These are phyloP conservation scores for Anas georgica DNA, from an alignment of 2,797 vertebrate species.

Conservation along the genomic window DNA sequence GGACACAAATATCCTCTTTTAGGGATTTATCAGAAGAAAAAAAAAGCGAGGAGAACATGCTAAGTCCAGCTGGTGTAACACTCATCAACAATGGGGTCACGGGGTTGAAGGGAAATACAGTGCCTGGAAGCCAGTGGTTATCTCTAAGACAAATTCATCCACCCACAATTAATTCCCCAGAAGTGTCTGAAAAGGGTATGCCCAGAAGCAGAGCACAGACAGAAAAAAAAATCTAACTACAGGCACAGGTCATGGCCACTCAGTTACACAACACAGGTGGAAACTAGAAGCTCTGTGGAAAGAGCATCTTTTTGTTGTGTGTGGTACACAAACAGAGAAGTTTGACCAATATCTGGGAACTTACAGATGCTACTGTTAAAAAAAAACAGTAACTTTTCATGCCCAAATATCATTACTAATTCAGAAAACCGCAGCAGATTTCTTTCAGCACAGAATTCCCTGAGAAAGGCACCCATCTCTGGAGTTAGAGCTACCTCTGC, in stretches of 20 bases:
- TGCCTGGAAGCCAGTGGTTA: not conserved
- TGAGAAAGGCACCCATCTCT: not conserved
- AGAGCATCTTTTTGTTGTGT: not conserved
- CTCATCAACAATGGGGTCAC: not conserved
- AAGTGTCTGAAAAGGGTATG: not conserved
- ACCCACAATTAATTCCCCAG: not conserved
- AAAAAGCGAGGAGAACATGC: not conserved
- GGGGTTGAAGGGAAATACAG: not conserved
- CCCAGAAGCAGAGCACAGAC: not conserved
- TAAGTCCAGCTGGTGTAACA: not conserved
- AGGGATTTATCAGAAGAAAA: not conserved
- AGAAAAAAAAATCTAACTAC: not conserved
- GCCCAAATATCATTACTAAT: not conserved
- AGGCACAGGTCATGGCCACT: not conserved
- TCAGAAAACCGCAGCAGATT: not conserved
- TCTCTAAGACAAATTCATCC: not conserved
- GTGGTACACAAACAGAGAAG: not conserved
- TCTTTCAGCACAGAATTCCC: not conserved
- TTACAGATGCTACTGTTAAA: not conserved
- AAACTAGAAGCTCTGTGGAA: not conserved
- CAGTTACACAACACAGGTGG: not conserved
- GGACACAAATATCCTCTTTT: not conserved
- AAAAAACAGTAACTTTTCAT: not conserved
- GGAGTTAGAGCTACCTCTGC: not conserved
- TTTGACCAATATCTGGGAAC: not conserved